Evolutionary conservation across 2,113 vertebrate species (phyloP).

Genomic region (Dipodomys ordii): DNA sequence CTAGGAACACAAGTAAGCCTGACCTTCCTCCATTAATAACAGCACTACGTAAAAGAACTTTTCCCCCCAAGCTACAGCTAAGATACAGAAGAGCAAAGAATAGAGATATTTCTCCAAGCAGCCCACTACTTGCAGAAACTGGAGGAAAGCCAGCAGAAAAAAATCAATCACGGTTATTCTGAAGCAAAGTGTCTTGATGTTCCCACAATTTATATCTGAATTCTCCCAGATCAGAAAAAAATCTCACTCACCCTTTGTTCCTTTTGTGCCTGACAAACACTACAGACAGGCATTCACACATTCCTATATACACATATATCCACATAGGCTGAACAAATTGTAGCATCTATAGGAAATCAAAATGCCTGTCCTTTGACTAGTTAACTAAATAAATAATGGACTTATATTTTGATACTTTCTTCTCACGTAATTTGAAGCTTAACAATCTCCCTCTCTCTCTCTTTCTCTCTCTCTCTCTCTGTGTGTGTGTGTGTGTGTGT

Average conservation of each 20-base stretch:
- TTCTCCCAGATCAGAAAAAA: neutral
- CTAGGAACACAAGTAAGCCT: constrained; percentile 29
- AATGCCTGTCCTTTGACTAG: neutral
- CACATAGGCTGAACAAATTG: neutral
- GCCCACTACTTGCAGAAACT: constrained; percentile 26
- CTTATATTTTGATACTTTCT: neutral
- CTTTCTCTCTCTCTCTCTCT: too few relatives aligned
- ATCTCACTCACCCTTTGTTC: neutral
- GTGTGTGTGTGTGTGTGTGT: neutral
- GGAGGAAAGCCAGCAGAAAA: constrained; percentile 39
- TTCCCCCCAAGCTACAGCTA: neutral
- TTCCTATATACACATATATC: too few relatives aligned
- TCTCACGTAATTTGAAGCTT: neutral
- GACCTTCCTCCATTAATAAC: neutral
- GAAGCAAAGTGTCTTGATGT: neutral
- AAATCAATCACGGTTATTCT: constrained; percentile 62
- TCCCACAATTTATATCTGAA: neutral
- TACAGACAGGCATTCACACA: too few relatives aligned
- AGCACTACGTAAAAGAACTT: neutral
- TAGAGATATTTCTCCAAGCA: constrained; percentile 16
- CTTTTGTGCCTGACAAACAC: neutral
- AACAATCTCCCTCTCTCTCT: neutral
- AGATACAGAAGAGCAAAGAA: constrained; percentile 1
- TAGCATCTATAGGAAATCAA: neutral
- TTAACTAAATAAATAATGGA: neutral